Percentiles rank a stretch among this genome's conserved stretches.
Conservation (phyloP, 2,888 invertebrate species). For the Drosophila sordidula region DNA sequence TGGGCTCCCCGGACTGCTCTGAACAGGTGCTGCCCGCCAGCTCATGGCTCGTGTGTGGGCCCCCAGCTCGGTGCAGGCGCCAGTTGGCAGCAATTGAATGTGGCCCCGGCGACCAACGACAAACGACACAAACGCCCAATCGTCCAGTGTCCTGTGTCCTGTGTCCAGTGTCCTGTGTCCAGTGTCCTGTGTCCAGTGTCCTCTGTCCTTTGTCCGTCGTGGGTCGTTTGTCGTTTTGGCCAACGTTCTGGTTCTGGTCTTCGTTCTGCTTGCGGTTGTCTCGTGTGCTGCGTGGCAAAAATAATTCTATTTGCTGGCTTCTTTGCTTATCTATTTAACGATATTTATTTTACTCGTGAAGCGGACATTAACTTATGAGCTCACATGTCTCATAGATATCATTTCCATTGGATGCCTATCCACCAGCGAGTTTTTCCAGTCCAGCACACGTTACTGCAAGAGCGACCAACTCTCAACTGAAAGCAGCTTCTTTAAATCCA, state of each 20-base stretch:
- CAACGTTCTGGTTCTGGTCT: constrained; percentile 8
- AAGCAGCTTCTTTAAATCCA: background rate
- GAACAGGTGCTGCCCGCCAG: constrained; percentile 22
- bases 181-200: constrained; percentile 19
- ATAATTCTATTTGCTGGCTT: constrained; percentile 70
- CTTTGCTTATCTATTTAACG: constrained; percentile 68
- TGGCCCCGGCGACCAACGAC: constrained; percentile 43
- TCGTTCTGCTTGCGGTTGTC: constrained; percentile 24
- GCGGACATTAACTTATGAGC: constrained; percentile 57
- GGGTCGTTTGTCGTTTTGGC: constrained; percentile 40
- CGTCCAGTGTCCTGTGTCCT: constrained; percentile 10
- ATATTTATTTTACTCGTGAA: constrained; percentile 60
- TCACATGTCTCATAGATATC: constrained; percentile 32
- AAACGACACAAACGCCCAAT: constrained; percentile 21
- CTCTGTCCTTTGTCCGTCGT: constrained; percentile 22
- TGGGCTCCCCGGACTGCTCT: background rate
- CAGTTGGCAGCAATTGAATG: constrained; percentile 62
- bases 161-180: constrained; percentile 4
- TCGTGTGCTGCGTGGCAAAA: constrained; percentile 46
- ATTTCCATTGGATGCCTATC: constrained; percentile 5
- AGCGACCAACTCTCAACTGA: background rate
- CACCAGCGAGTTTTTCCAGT: background rate
- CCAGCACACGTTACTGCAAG: background rate
- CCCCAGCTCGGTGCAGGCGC: background rate
- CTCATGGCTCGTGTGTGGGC: constrained; percentile 10